Base-by-base conservation (phyloP, 2,888 invertebrate genomes). In the Ganaspis brasiliensis region DNA sequence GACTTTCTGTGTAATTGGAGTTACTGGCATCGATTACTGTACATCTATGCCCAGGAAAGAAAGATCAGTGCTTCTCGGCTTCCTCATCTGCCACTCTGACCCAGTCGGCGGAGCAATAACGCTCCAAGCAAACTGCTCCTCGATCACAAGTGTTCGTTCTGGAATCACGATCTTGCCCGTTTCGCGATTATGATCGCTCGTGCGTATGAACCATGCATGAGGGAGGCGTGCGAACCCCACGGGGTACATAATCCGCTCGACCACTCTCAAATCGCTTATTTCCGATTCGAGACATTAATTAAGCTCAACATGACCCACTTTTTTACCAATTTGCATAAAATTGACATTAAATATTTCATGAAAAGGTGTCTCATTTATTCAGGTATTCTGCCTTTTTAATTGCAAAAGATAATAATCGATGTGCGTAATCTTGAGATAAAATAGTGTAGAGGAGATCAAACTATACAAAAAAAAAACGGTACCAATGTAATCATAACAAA, bases 121-220 rank as follows among this genome's bases (percentile, higher is more conserved):
- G 67, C 67, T 67, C 45, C 16, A 49, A 67, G 67, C 67, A 49
- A 67, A 67, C 40, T 67, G 19, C 21, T 67, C 37, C 67, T 26
- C 45, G 67, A 67, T 26, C 67, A 67, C 67, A 67, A 24, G 67
- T 67, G 67, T 67, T 24, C 26, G 24, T 45, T 35, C 56, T 72
- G 74, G 75, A 82, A 80, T 82, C 80, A 80, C 75, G 80, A 80
- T 67, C 79, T 72, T 71, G 72, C 63, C 67, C 78, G 77, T 70
- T 52, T 52, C 63, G 59, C 74, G 81, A 82, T 82, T 81, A 77
- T 73, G 73, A 81, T 81, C 79, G 76, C 57, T 52, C 74, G 75
- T 74, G 74, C 35, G 74, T 67, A 76, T 61, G 72, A 72, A 74
- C 77, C 67, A 61, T 49, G 74, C 74, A 81, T 75, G 75, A 77